phyloP scores from a whole-genome alignment of 1,140 invertebrate genomes.

The Sarcophaga peregrina region DNA sequence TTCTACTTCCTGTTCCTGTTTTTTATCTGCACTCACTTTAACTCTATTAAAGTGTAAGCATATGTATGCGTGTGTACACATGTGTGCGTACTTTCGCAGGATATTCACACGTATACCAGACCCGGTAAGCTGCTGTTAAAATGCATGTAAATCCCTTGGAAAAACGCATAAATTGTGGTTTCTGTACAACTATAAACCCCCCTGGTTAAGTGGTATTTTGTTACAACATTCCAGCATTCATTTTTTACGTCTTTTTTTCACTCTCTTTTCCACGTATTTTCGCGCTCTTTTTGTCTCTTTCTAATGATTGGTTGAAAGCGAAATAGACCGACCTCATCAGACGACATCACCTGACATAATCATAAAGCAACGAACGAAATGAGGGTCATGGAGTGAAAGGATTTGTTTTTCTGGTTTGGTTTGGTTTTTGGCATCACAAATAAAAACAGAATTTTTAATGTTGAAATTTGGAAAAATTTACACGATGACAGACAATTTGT shows the following conservation, averaged over 20 bases:
- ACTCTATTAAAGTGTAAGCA: too few relatives aligned
- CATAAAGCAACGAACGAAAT: neutral
- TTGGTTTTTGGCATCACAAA: too few relatives aligned
- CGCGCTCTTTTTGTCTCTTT: too few relatives aligned
- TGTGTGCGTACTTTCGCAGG: neutral
- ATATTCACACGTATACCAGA: constrained; percentile 15
- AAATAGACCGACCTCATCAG: neutral
- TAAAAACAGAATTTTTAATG: too few relatives aligned
- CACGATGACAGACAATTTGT: too few relatives aligned
- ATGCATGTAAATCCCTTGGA: constrained; percentile 9
- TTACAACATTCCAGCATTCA: neutral
- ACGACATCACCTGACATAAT: neutral
- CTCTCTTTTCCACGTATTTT: too few relatives aligned
- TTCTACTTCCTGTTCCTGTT: too few relatives aligned
- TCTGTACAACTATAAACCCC: neutral
- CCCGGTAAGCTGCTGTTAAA: constrained; percentile 18
- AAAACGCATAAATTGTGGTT: constrained; percentile 27
- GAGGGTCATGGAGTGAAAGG: constrained; percentile 5
- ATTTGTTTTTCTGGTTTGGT: neutral
- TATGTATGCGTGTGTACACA: neutral
- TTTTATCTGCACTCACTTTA: too few relatives aligned
- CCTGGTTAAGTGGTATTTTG: constrained; percentile 20
- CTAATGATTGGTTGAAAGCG: neutral
- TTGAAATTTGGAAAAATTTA: too few relatives aligned
- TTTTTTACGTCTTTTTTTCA: neutral